phyloP scores from a whole-genome alignment of 2,888 invertebrate genomes.

The Ctena decussata region DNA sequence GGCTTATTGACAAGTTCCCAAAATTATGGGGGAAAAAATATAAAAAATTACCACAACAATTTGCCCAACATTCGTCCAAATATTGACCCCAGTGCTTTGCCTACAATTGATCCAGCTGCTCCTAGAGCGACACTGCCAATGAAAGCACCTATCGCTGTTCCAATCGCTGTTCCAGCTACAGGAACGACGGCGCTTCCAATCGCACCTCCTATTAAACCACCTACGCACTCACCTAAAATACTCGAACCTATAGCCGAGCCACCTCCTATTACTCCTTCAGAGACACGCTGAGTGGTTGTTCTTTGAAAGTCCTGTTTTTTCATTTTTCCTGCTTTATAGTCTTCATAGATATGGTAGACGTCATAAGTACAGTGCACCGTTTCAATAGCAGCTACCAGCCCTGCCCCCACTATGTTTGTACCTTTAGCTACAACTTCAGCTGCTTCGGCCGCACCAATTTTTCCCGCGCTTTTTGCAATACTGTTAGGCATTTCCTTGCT shows the following conservation, averaged over 20 bases:
- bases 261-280: constrained; percentile 10
- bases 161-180: neutral
- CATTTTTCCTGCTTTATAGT: constrained; percentile 5
- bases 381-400: neutral
- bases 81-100: constrained; percentile 19
- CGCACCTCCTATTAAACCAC: neutral
- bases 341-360: neutral
- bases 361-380: neutral
- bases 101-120: constrained; percentile 15
- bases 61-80: constrained; percentile 22
- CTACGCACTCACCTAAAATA: neutral
- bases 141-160: constrained; percentile 16
- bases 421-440: neutral
- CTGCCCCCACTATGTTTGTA: constrained; percentile 20
- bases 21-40: too few species aligned
- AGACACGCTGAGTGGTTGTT: constrained; percentile 4
- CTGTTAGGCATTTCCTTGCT: neutral
- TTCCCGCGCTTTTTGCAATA: neutral
- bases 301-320: constrained; percentile 9
- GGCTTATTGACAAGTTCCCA: too few species aligned
- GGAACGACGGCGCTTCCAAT: constrained; percentile 12
- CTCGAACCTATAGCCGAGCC: neutral
- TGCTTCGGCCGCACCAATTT: constrained; percentile 8
- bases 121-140: constrained; percentile 22
- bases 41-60: neutral